Base-by-base conservation (phyloP, 53 echinoderm and acorn worm species). In the Luidia sarsii region DNA sequence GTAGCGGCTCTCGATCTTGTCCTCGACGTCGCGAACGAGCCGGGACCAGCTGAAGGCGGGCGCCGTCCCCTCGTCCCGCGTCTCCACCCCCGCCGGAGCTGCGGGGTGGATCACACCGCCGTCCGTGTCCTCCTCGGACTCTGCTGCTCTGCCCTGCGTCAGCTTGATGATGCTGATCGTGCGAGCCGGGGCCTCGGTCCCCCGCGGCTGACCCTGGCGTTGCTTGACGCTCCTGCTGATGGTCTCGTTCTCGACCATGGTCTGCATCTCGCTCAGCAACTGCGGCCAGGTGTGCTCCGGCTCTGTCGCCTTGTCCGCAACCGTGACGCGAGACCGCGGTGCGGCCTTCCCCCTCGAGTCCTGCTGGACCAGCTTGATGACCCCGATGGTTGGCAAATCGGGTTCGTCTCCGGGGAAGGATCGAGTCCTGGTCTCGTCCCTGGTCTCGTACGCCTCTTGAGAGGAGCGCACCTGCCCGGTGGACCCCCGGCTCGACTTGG, bases 231-330 rank as follows among this genome's bases (percentile, higher is more conserved):
- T 77, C 45, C 57, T 57, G 37, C 43, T 56, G 35, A 74, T 7
- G 43, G 61, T 77, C 37, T 77, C 77, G 61, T 37, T 60, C 31
- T 77, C 77, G 14, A 61, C 77, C 59, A 61, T 59, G 48, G 41
- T 77, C 6, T 77, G 77, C 77, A 77, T 77, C 77, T 77, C 77
- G n/a, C 41, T 62, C 55, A 84, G 72, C 53, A 84, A 37, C 73
- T 84, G 84, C 23, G 41, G 64, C 84, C 84, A 84, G 21, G 50
- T 72, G 20, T 72, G 48, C 25, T 59, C 64, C 4, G 84, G 52
- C 61, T 84, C 72, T 16, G 84, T 63, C 25, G 50, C 84, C 30
- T 38, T 71, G 31, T 84, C 84, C 13, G 48, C 39, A 28, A 72
- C 63, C 18, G 48, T 60, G 16, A 61, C 60, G 8, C 11, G 27